Conservation (phyloP, 1,140 invertebrate genomes). For the Dendroctonus valens region DNA sequence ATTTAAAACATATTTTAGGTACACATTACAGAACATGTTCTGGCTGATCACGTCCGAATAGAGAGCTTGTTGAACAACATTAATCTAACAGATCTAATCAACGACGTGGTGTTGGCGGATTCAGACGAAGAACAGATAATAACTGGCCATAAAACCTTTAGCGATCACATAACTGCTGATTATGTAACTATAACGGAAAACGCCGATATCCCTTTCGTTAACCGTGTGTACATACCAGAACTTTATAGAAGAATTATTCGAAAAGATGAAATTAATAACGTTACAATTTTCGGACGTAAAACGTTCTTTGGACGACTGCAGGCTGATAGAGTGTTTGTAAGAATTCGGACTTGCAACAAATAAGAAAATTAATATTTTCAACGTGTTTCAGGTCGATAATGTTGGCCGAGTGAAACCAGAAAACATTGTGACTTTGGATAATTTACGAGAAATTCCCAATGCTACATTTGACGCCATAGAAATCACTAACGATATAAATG, state of each 20-base stretch:
- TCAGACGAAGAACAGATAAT: constrained; percentile 37
- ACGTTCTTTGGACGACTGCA: constrained; percentile 43
- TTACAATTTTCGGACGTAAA: constrained; percentile 40
- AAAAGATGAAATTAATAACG: constrained; percentile 32
- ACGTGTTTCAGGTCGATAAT: constrained; percentile 36
- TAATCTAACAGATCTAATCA: constrained; percentile 39
- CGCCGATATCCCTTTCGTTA: constrained; percentile 37
- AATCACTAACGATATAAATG: constrained; percentile 37
- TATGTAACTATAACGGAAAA: constrained; percentile 32
- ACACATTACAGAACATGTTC: constrained; percentile 31
- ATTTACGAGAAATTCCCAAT: constrained; percentile 33
- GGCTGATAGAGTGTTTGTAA: constrained; percentile 38
- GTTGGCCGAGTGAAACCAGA: constrained; percentile 36
- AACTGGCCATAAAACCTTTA: constrained; percentile 32
- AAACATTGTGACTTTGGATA: constrained; percentile 38
- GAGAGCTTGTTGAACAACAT: constrained; percentile 38
- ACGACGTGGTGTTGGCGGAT: constrained; percentile 42
- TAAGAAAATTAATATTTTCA: not conserved
- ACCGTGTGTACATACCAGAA: constrained; percentile 34
- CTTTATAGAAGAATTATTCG: constrained; percentile 36
- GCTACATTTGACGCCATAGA: constrained; percentile 39
- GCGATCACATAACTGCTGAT: constrained; percentile 4
- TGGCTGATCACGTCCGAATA: constrained; percentile 32
- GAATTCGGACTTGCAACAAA: not conserved
- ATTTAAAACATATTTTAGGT: constrained; percentile 28